Evolutionary conservation across 2,888 invertebrate genomes (phyloP).

Genomic region (Amphipoea oculea): DNA sequence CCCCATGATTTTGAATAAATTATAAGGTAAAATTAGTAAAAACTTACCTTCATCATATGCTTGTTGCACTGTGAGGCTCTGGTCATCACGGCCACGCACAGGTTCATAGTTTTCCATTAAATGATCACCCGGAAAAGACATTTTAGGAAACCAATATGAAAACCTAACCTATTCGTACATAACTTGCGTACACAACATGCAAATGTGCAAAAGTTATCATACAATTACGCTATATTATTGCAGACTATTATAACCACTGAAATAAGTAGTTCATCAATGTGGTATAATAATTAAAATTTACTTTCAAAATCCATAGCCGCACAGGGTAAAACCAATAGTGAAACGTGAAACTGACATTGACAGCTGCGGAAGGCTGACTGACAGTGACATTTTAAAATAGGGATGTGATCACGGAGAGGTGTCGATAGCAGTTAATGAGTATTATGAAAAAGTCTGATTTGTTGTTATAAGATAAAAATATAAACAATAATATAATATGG

Average conservation of each 20-base stretch:
- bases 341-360: conserved; percentile 67
- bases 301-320: conserved; percentile 20
- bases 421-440: neutral
- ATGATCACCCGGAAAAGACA: conserved; percentile 82
- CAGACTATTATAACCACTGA: neutral
- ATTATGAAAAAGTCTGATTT: neutral
- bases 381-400: conserved; percentile 9
- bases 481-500: too few species aligned
- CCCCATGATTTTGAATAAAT: neutral
- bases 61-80: conserved; percentile 74
- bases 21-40: conserved; percentile 25
- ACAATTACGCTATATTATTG: neutral
- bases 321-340: neutral
- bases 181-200: conserved; percentile 38
- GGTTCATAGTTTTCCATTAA: conserved; percentile 72
- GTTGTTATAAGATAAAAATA: neutral
- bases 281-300: conserved; percentile 14
- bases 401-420: neutral
- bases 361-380: neutral
- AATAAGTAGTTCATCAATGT: neutral
- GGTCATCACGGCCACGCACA: conserved; percentile 68
- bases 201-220: conserved; percentile 5
- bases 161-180: conserved; percentile 75
- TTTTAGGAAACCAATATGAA: conserved; percentile 71
- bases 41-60: conserved; percentile 82